Percentiles rank a stretch among this genome's conserved stretches.
These are phyloP conservation scores for Cervus canadensis DNA, from an alignment of 2,113 vertebrate species.

Conservation along the genomic window DNA sequence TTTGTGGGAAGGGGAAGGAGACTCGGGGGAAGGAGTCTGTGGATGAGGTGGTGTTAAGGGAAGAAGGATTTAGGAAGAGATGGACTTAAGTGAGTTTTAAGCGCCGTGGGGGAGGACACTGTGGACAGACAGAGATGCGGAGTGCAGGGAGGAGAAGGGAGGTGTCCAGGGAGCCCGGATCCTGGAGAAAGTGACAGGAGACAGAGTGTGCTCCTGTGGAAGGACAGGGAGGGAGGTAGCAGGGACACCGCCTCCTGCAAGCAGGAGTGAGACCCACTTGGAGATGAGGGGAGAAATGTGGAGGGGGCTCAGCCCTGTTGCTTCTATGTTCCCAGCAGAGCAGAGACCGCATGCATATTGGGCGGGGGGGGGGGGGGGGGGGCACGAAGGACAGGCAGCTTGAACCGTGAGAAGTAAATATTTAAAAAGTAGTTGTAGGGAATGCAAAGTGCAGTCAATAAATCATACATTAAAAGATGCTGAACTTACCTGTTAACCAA, in stretches of 20 bases:
- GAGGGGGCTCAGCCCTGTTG: not conserved
- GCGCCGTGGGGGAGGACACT: not conserved
- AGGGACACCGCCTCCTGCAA: not conserved
- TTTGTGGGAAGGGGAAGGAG: not conserved
- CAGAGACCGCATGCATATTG: not conserved
- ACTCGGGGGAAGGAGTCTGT: not conserved
- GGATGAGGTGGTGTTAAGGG: not conserved
- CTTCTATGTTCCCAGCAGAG: not conserved
- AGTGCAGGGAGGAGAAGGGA: not conserved
- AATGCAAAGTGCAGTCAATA: not conserved
- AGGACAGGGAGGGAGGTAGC: not conserved
- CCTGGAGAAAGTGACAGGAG: not conserved
- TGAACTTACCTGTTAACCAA: not conserved
- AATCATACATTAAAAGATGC: not conserved
- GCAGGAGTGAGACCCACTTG: not conserved
- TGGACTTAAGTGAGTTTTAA: not conserved
- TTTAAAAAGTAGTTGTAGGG: not conserved
- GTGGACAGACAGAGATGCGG: not conserved
- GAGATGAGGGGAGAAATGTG: not conserved
- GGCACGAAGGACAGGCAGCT: not conserved
- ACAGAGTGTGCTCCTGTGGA: not conserved
- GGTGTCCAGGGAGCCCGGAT: not conserved
- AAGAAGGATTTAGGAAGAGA: not conserved
- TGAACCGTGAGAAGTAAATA: not conserved
- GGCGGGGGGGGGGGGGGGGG: too few species aligned